A percentile compares a stretch with the other conserved stretches of the same genome.
Conservation (phyloP, 2,888 invertebrate species). For the Dicroscelio sp. region DNA sequence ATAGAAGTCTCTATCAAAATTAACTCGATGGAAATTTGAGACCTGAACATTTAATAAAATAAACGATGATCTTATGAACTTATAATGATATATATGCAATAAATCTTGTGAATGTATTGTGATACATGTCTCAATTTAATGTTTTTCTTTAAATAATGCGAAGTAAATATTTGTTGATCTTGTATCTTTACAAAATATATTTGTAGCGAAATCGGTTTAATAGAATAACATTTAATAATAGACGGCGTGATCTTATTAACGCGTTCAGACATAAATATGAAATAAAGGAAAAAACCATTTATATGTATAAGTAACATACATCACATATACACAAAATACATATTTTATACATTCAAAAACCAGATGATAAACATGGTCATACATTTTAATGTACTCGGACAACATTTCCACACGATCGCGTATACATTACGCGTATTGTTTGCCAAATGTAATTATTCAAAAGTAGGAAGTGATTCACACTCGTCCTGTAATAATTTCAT, state of each 20-base stretch:
- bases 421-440: neutral
- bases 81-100: too few relatives aligned
- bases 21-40: too few relatives aligned
- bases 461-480: constrained; percentile 7
- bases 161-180: too few relatives aligned
- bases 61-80: too few relatives aligned
- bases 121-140: too few relatives aligned
- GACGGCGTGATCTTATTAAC: neutral
- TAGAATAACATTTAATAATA: neutral
- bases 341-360: neutral
- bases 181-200: too few relatives aligned
- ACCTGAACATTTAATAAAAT: too few relatives aligned
- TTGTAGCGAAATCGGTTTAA: too few relatives aligned
- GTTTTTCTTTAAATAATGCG: too few relatives aligned
- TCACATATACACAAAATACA: neutral
- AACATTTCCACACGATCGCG: neutral
- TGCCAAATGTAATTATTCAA: constrained; percentile 15
- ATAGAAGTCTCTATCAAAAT: too few relatives aligned
- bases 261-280: neutral
- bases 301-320: neutral
- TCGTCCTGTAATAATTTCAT: neutral
- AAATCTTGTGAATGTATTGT: too few relatives aligned
- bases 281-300: neutral
- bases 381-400: neutral
- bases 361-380: neutral